These are phyloP conservation scores for Mesocricetus auratus DNA, from an alignment of 2,113 vertebrate species.

Conservation along the genomic window DNA sequence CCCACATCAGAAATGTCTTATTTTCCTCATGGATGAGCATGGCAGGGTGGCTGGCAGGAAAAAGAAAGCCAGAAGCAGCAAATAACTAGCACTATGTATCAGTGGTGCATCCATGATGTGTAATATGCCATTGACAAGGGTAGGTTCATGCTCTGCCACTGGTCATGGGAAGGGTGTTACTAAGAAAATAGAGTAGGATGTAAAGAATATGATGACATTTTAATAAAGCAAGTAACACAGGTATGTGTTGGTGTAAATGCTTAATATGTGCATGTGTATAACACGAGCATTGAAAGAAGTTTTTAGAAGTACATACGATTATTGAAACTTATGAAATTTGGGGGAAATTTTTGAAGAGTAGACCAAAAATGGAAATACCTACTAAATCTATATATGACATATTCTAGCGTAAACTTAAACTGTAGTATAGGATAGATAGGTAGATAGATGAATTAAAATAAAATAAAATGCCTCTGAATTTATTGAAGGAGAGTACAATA, in stretches of 20 bases:
- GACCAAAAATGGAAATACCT: neutral
- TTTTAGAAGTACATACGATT: neutral
- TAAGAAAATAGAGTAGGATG: neutral
- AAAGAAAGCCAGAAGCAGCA: neutral
- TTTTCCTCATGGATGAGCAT: neutral
- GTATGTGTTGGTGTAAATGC: neutral
- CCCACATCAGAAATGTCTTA: neutral
- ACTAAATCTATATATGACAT: neutral
- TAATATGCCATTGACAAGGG: neutral
- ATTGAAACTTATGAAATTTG: neutral
- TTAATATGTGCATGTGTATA: neutral
- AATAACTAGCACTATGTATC: neutral
- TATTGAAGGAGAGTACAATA: neutral
- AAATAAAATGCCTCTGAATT: neutral
- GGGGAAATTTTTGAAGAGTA: neutral
- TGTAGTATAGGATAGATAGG: neutral
- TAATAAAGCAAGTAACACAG: neutral
- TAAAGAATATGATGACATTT: neutral
- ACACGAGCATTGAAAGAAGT: neutral
- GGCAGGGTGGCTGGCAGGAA: neutral
- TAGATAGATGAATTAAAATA: neutral
- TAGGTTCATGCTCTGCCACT: neutral
- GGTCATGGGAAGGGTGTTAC: neutral
- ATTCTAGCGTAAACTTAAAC: neutral
- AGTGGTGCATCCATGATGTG: neutral